Percentiles rank a stretch among this genome's conserved stretches.
phyloP scores from a whole-genome alignment of 2,888 invertebrate species.

The Oligia strigilis region DNA sequence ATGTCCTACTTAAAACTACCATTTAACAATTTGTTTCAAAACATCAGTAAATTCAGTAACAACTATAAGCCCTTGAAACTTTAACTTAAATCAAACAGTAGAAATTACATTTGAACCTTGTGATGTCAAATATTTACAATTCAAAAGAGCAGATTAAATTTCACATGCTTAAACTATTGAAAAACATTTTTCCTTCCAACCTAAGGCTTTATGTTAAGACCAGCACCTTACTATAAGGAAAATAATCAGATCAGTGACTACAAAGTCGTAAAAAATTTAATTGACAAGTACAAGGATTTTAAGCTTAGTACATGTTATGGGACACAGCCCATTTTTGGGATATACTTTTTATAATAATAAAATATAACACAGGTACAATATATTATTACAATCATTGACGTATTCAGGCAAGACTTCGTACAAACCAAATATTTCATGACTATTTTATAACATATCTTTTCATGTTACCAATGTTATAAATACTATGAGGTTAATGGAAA shows the following conservation, averaged over 20 bases:
- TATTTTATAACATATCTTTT: conserved; percentile 26
- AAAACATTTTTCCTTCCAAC: conserved; percentile 59
- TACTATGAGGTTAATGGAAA: conserved; percentile 50
- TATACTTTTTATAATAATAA: conserved; percentile 48
- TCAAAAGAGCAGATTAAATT: conserved; percentile 70
- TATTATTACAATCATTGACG: conserved; percentile 61
- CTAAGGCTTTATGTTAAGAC: conserved; percentile 60
- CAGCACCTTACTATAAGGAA: conserved; percentile 72
- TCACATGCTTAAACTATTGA: conserved; percentile 54
- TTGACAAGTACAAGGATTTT: conserved; percentile 65
- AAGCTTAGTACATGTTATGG: conserved; percentile 46
- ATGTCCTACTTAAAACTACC: conserved; percentile 72
- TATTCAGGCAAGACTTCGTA: conserved; percentile 65
- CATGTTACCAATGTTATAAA: conserved; percentile 29
- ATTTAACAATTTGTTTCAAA: conserved; percentile 83
- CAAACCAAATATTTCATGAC: conserved; percentile 50
- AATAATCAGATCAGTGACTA: conserved; percentile 74
- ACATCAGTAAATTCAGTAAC: conserved; percentile 82
- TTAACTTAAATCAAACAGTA: conserved; percentile 67
- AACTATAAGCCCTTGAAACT: conserved; percentile 76
- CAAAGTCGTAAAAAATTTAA: conserved; percentile 58
- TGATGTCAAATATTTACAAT: conserved; percentile 86
- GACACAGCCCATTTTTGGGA: conserved; percentile 43
- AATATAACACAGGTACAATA: conserved; percentile 67
- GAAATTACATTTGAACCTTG: conserved; percentile 75